Evolutionary conservation across 64 coral and sea anemone species (phyloP).

Genomic region (Cladopsammia gracilis): DNA sequence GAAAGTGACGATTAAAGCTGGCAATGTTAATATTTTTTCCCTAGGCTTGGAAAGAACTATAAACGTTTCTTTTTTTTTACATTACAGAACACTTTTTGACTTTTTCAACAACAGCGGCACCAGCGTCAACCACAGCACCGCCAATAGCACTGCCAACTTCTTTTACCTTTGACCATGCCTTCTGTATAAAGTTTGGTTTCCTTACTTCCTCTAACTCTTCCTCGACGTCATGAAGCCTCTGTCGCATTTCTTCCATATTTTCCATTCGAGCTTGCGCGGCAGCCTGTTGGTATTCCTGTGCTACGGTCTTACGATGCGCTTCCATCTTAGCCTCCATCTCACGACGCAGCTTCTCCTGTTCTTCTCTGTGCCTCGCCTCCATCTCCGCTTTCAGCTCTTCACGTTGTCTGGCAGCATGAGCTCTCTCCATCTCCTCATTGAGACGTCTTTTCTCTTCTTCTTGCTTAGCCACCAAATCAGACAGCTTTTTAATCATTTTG

Average conservation of each 20-base stretch:
- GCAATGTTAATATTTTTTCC: too few species aligned
- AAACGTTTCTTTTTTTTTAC: background rate
- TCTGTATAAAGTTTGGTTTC: background rate
- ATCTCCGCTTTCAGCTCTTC: background rate
- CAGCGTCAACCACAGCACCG: background rate
- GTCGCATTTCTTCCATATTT: background rate
- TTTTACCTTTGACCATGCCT: background rate
- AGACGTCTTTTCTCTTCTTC: conserved; percentile 26
- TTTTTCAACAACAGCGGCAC: background rate
- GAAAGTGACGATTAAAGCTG: too few species aligned
- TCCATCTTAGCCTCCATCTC: conserved; percentile 23
- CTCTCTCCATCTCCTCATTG: background rate
- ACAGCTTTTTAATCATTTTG: conserved; percentile 15
- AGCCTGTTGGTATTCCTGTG: conserved; percentile 5
- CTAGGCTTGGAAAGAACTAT: too few species aligned
- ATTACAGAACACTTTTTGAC: background rate
- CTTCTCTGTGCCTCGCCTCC: background rate
- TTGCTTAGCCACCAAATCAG: conserved; percentile 16
- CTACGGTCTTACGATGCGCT: background rate
- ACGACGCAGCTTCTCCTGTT: conserved; percentile 21
- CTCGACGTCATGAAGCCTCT: background rate
- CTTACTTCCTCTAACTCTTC: background rate
- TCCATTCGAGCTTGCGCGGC: background rate
- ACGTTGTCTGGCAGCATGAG: background rate
- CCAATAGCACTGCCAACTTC: background rate